These are phyloP conservation scores for Lepus timidus DNA, from an alignment of 2,113 vertebrate genomes.

Conservation along the genomic window DNA sequence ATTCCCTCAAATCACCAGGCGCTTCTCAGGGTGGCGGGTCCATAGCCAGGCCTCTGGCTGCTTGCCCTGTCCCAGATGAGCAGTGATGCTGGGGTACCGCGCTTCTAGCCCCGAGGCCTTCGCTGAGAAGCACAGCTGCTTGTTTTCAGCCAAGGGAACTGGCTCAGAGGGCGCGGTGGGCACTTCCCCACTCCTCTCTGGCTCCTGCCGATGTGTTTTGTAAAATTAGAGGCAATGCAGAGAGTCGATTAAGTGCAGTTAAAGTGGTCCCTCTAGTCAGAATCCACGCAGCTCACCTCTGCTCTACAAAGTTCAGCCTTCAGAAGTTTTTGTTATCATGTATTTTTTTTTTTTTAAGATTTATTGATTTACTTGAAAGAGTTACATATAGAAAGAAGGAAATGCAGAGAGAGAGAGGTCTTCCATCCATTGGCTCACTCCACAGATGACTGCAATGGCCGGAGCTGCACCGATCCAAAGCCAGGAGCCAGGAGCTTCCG, in stretches of 20 bases:
- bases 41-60: neutral
- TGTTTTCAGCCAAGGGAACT: neutral
- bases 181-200: neutral
- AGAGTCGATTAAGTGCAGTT: neutral
- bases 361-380: too few relatives aligned
- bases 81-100: neutral
- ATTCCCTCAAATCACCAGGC: neutral
- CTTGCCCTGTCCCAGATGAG: neutral
- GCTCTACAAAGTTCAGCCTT: neutral
- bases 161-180: neutral
- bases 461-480: too few relatives aligned
- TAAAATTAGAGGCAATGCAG: constrained; percentile 32
- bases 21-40: neutral
- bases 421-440: too few relatives aligned
- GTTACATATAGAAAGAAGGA: too few relatives aligned
- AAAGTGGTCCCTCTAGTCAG: neutral
- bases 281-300: neutral
- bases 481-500: too few relatives aligned
- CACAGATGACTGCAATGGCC: too few relatives aligned
- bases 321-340: neutral
- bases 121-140: constrained; percentile 6
- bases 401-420: too few relatives aligned
- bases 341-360: neutral
- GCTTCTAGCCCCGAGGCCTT: neutral
- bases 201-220: constrained; percentile 33